Evolutionary conservation across 35 echinoderm and acorn worm genomes (phyloP), one percentile per base, ranked within the genome.

Genomic region (Apostichopus japonicus): DNA sequence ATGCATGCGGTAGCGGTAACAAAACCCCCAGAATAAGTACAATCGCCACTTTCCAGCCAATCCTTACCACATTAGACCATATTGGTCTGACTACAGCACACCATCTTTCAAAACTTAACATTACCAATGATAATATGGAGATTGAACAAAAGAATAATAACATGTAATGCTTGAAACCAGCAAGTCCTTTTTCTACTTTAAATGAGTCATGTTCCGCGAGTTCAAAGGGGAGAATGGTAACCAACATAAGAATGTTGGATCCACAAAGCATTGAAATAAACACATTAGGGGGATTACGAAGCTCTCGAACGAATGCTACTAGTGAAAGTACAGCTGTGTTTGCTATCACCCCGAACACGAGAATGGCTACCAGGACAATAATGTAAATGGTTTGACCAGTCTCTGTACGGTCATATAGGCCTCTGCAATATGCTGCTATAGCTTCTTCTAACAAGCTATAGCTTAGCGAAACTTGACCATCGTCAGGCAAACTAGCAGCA

Each of bases 101-200:
- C 59, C 86, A 88, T 88, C 86, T 1, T 23, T 88, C 58, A 21
- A 59, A 88, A 11, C 86, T 88, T 44, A 88, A 62, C 33, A 71
- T 1, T 2, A 88, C 86, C 61, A 88, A 54, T 55, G 86, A 71
- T 67, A 71, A 73, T 55, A 88, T 55, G 44, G 59, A 24, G 15
- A 88, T 7, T 4, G 59, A 56, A 22, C 86, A 88, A 17, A 88
- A 14, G 15, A 58, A 53, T 10, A 11, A 5, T 0, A 23, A 13
- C 16, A 17, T 22, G 14, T 56, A 84, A 6, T 73, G 5, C 70
- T 73, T 73, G 0, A 73, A 73, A 17, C 21, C 21, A 73, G 21
- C 16, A 75, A 75, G 1, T 5, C 5, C n/a, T 15, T 15, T 5
- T 5, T 72, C 5, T 22, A 17, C 1, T 6, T 22, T 17, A 0